phyloP scores from a whole-genome alignment of 1,140 invertebrate genomes.

The Penaeus indicus region DNA sequence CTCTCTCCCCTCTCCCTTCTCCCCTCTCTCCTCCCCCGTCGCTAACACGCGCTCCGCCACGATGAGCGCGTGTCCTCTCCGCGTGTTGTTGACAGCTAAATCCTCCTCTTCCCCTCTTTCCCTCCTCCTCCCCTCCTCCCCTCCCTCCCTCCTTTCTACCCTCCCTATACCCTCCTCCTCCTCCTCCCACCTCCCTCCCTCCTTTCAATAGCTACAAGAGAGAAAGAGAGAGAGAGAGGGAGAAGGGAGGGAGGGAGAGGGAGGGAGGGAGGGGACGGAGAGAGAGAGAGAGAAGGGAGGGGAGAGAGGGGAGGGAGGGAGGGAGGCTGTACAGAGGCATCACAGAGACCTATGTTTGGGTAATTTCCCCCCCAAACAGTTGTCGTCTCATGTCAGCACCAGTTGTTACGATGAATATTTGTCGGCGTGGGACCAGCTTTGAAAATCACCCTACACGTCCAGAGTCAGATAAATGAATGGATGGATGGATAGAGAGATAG shows the following conservation, averaged over 20 bases:
- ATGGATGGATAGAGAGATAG: too few relatives aligned
- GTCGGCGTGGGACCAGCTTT: too few relatives aligned
- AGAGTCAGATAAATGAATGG: too few relatives aligned
- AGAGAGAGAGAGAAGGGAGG: conserved; percentile 13
- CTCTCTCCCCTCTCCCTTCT: neutral
- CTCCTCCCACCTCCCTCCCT: too few relatives aligned
- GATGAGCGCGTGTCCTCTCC: conserved; percentile 49
- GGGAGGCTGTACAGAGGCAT: neutral
- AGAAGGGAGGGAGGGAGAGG: neutral
- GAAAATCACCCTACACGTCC: too few relatives aligned
- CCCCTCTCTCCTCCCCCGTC: conserved; percentile 24
- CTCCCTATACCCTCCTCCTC: neutral
- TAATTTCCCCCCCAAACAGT: too few relatives aligned
- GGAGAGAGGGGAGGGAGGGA: neutral
- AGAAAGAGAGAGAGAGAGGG: neutral
- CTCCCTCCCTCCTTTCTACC: neutral
- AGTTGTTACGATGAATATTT: too few relatives aligned
- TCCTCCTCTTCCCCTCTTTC: neutral
- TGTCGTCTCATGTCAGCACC: too few relatives aligned
- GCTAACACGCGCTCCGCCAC: conserved; percentile 49
- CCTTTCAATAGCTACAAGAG: too few relatives aligned
- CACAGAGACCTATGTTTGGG: too few relatives aligned
- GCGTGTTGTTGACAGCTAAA: conserved; percentile 48
- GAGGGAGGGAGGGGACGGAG: neutral
- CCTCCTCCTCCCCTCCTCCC: too few relatives aligned